Evolutionary conservation across 1,140 invertebrate species (phyloP).

Genomic region (Dreissena polymorpha): DNA sequence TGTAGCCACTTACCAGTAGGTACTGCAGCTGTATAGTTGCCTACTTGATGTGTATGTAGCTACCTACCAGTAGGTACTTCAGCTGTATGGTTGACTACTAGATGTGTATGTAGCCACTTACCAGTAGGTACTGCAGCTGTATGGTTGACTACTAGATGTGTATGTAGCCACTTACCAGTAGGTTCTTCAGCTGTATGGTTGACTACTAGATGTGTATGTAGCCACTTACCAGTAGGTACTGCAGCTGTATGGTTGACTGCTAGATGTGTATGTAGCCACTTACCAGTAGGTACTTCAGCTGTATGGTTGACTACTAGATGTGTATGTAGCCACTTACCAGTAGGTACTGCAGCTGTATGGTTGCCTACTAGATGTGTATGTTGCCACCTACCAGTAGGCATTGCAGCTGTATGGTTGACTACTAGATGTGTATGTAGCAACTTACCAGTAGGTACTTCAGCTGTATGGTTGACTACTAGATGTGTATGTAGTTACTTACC

Average conservation of each 20-base stretch:
- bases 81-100: conserved; percentile 75
- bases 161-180: conserved; percentile 85
- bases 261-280: conserved; percentile 54
- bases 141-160: too few relatives aligned
- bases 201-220: too few relatives aligned
- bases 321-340: conserved; percentile 83
- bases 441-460: conserved; percentile 95
- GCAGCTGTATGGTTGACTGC: conserved; percentile 80
- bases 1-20: conserved; percentile 86
- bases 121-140: conserved; percentile 92
- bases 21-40: conserved; percentile 86
- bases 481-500: conserved; percentile 80
- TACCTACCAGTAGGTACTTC: conserved; percentile 93
- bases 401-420: conserved; percentile 82
- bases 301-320: too few relatives aligned
- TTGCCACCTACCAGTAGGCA: conserved; percentile 89
- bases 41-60: too few relatives aligned
- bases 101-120: conserved; percentile 76
- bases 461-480: too few relatives aligned
- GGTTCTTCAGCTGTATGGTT: conserved; percentile 87
- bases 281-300: conserved; percentile 94
- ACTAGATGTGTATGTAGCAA: background rate
- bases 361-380: too few relatives aligned
- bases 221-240: conserved; percentile 91
- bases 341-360: conserved; percentile 89